Conservation (phyloP, 2,113 vertebrate species). For the Saguinus imperator region DNA sequence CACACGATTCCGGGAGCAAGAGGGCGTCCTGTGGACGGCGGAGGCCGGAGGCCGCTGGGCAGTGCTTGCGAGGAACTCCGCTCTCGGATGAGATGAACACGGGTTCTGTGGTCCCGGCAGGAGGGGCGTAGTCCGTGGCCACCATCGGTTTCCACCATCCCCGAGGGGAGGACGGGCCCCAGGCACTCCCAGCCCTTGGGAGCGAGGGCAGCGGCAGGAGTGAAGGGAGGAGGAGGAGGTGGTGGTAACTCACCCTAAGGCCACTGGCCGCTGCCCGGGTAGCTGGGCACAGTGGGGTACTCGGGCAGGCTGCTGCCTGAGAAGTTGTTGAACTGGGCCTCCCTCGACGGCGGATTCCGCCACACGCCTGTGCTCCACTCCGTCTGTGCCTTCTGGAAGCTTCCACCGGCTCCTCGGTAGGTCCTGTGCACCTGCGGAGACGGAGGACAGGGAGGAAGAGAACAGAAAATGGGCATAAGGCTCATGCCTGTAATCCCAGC, state of each 20-base stretch:
- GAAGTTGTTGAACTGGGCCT: constrained; percentile 90
- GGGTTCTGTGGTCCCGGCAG: neutral
- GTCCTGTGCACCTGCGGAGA: constrained; percentile 92
- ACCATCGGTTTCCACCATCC: neutral
- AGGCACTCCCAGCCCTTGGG: neutral
- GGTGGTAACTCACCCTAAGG: constrained; percentile 65
- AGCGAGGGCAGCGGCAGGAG: neutral
- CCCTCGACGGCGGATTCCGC: constrained; percentile 89
- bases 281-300: constrained; percentile 94
- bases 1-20: neutral
- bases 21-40: neutral
- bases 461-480: neutral
- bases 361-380: constrained; percentile 93
- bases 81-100: neutral
- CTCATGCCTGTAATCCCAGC: too few relatives aligned
- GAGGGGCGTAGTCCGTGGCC: neutral
- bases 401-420: constrained; percentile 93
- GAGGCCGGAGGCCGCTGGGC: neutral
- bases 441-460: too few relatives aligned
- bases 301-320: constrained; percentile 94
- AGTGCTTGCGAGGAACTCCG: neutral
- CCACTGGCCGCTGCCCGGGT: constrained; percentile 86
- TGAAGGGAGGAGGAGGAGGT: neutral
- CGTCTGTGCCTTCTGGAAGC: constrained; percentile 92
- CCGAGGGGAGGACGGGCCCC: neutral